phyloP scores from a whole-genome alignment of 1,140 invertebrate genomes.

The Micrasema longulum region DNA sequence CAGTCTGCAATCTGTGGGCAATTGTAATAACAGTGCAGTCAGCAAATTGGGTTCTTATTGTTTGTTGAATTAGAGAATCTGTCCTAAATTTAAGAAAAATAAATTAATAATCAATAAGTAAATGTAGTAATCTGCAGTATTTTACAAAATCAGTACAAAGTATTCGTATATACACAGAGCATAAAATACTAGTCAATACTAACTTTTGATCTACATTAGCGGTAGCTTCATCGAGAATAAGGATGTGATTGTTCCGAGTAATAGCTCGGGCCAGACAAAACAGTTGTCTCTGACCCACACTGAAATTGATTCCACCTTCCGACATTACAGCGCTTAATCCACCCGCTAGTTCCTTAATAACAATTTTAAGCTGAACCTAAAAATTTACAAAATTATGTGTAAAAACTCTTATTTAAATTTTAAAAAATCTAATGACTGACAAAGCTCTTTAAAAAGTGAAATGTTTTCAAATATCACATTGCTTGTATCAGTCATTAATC shows the following conservation, averaged over 20 bases:
- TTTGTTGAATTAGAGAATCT: slow-evolving; percentile 69
- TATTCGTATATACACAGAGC: too few relatives aligned
- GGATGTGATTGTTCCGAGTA: slow-evolving; percentile 78
- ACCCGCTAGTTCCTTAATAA: slow-evolving; percentile 48
- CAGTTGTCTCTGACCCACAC: slow-evolving; percentile 83
- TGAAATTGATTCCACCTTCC: slow-evolving; percentile 79
- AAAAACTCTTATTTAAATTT: too few relatives aligned
- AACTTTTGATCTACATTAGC: slow-evolving; percentile 78
- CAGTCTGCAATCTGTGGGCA: slow-evolving; percentile 76
- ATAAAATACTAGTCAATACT: too few relatives aligned
- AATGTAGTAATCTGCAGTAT: too few relatives aligned
- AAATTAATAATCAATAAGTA: too few relatives aligned
- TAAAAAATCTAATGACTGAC: too few relatives aligned
- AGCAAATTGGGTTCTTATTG: slow-evolving; percentile 69
- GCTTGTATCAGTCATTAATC: too few relatives aligned
- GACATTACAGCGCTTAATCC: slow-evolving; percentile 70
- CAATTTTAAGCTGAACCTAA: slow-evolving; percentile 45
- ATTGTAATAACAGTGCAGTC: slow-evolving; percentile 78
- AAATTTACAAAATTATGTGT: too few relatives aligned
- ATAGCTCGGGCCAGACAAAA: slow-evolving; percentile 84
- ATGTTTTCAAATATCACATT: too few relatives aligned
- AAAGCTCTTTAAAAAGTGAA: too few relatives aligned
- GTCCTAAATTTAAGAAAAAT: slow-evolving; percentile 63
- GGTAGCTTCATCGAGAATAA: slow-evolving; percentile 84
- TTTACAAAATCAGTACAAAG: too few relatives aligned